Base-by-base conservation (phyloP, 2,888 invertebrate species). In the Oxycera nigricornis region DNA sequence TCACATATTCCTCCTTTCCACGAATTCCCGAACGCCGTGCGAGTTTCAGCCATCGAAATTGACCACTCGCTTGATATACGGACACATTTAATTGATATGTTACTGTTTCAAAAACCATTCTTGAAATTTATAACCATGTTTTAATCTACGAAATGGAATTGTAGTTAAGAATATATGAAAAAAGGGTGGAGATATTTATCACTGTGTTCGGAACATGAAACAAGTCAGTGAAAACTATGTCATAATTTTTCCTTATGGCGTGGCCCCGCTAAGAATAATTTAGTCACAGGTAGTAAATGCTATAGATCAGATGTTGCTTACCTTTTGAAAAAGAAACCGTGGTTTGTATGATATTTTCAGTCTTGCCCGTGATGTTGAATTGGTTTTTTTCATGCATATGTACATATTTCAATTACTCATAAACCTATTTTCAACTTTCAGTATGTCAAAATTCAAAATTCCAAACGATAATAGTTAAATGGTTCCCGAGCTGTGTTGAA, bases 81-180 rank as follows among this genome's bases (percentile, higher is more conserved):
- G 17, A 11, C 2, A 26, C 61, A 73, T 73, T 61, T 61, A 73
- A 73, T 73, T 73, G 73, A 73, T 73, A 73, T 73, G 73, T 73
- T 73, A 61, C 73, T 35, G 35, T 59, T 50, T 73, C 35, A 39
- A 61, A 26, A 59, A 24, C 31, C 59, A 46, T 59, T 39, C 46
- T 20, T 41, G 61, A 28, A 61, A 57, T 73, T 73, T 73, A 73
- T 61, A 61, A 61, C 26, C 41, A 73, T 26, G 39, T 73, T 73
- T 73, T 73, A 73, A 73, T 73, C 73, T 61, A n/a, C 26, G n/a
- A 35, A 73, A 41, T 59, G 26, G 72, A 26, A 70, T 65, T 17
- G 70, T n/a, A 70, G 52, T 70, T 30, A 31, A 70, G 52, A 70
- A 22, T 52, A 20, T 35, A 20, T 70, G 22, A 41, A 39, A 41